Evolutionary conservation across 2,888 invertebrate species (phyloP), one percentile per base, ranked within the genome.

Genomic region (Drosophila parthenogenetica): DNA sequence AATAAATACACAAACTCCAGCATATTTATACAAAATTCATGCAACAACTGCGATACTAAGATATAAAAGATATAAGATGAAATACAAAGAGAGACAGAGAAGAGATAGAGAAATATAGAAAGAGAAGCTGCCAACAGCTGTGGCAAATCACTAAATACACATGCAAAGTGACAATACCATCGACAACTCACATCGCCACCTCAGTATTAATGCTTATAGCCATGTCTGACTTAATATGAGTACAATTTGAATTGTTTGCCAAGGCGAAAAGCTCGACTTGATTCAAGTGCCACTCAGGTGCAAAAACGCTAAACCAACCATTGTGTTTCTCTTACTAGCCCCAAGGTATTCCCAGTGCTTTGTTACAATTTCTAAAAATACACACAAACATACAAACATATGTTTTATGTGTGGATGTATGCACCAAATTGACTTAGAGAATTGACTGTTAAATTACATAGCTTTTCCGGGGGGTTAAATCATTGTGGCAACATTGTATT

Each of bases 21-120:
- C 68, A 79, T 87, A 83, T 77, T 83, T 81, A 69, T 77, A 74
- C 67, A 76, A 79, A 83, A 76, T 73, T 72, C 49, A 72, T 29
- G 69, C 66, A 71, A 74, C 77, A 71, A 71, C 62, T 22, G 35
- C 19, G 32, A 37, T 29, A n/a, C 46, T 3, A 10, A 25, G 25
- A 25, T 19, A 37, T 50, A 17, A 49, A 35, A 35, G 19, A 42
- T 32, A 17, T n/a, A n/a, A 19, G 10, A 43, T 19, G 32, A 17
- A 19, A 16, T 25, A 14, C 35, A 13, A 13, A 35, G 35, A 35
- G 11, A 35, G 35, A 35, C 13, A 29, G 8, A 29, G 29, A 29
- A 29, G 29, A 8, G 0, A 29, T 29, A 29, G 8, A 29, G 35
- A 35, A 3, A 35, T 11, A 35, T 13, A 35, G 32, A 11, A 2